Evolutionary conservation across 2,113 vertebrate genomes (phyloP).

Genomic region (Illadopsis cleaveri): DNA sequence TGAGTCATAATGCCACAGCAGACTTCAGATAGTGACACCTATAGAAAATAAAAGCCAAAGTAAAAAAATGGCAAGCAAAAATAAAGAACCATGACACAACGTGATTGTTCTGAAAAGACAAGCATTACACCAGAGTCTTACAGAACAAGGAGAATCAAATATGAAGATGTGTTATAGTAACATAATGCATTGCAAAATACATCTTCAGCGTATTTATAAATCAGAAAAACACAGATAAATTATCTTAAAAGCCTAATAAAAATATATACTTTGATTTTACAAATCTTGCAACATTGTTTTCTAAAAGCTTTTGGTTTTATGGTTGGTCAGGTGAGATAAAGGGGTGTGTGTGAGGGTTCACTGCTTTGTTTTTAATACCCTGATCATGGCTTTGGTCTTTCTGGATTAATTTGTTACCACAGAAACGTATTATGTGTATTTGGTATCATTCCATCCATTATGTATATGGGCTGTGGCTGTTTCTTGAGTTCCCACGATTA

Average conservation of each 20-base stretch:
- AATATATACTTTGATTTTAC: not conserved
- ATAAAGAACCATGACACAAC: not conserved
- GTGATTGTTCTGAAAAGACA: not conserved
- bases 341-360: not conserved
- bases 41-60: not conserved
- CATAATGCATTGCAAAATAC: not conserved
- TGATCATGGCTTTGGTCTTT: not conserved
- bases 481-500: constrained; percentile 76
- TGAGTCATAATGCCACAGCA: not conserved
- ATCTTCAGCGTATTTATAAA: not conserved
- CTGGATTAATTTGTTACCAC: not conserved
- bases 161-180: not conserved
- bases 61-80: not conserved
- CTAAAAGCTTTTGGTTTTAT: not conserved
- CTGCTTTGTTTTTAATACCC: not conserved
- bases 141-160: not conserved
- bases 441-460: constrained; percentile 51
- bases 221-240: not conserved
- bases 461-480: constrained; percentile 64
- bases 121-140: not conserved
- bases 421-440: constrained; percentile 45
- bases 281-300: not conserved
- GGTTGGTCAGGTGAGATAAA: rapidly evolving
- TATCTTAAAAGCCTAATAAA: not conserved
- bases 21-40: not conserved